Evolutionary conservation across 2,113 vertebrate species (phyloP).

Genomic region (Atrichornis clamosus): DNA sequence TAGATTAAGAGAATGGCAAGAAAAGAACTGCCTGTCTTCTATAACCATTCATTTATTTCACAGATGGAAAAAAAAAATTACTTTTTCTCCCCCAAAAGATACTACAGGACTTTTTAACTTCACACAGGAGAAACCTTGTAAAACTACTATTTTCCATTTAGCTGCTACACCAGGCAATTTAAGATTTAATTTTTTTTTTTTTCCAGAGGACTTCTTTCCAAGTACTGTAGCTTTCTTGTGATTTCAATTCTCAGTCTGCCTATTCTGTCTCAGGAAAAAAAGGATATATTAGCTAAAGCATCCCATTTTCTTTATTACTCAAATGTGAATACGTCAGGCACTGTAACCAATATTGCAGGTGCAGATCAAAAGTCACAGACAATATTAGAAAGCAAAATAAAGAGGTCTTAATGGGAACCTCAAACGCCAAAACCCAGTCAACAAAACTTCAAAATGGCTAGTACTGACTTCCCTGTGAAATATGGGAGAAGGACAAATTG

Average conservation of each 20-base stretch:
- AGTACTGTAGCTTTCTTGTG: neutral
- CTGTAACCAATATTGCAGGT: neutral
- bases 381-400: neutral
- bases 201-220: neutral
- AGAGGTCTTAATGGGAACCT: neutral
- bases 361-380: neutral
- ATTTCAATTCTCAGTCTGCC: neutral
- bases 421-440: neutral
- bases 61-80: neutral
- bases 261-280: neutral
- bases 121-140: neutral
- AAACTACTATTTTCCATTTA: neutral
- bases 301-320: neutral
- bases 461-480: neutral
- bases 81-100: neutral
- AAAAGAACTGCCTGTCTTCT: neutral
- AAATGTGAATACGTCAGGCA: neutral
- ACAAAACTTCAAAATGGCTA: conserved; percentile 19
- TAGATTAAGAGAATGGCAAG: neutral
- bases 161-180: neutral
- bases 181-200: neutral
- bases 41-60: neutral
- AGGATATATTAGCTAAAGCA: neutral
- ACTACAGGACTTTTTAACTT: neutral
- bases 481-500: neutral